These are phyloP conservation scores for Aplysia californica DNA, from an alignment of 1,140 invertebrate genomes.

Conservation along the genomic window DNA sequence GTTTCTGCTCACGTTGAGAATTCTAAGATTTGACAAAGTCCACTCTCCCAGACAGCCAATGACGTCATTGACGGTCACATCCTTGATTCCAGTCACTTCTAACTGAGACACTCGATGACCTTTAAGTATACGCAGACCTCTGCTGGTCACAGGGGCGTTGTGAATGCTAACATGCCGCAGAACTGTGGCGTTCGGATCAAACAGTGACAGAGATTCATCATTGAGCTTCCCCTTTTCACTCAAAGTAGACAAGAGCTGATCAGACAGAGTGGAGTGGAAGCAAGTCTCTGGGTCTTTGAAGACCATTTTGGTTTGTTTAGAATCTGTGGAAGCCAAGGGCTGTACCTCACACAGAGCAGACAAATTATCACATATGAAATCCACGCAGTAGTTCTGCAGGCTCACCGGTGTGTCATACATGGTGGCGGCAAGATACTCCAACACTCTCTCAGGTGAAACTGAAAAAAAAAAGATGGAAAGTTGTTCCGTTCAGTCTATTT, in stretches of 20 bases:
- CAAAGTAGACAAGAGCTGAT: slow-evolving; percentile 75
- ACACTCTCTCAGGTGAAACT: not conserved
- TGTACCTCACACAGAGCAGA: slow-evolving; percentile 71
- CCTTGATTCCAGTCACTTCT: slow-evolving; percentile 74
- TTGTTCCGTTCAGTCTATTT: no score
- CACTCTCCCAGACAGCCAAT: slow-evolving; percentile 80
- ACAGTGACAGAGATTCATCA: slow-evolving; percentile 76
- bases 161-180: slow-evolving; percentile 70
- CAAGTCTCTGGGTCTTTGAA: slow-evolving; percentile 77
- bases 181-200: slow-evolving; percentile 75
- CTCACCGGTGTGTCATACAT: slow-evolving; percentile 63
- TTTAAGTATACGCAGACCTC: slow-evolving; percentile 76
- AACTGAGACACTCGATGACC: slow-evolving; percentile 75
- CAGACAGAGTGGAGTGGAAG: slow-evolving; percentile 77
- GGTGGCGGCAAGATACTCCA: not conserved
- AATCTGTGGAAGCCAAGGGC: slow-evolving; percentile 46
- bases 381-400: slow-evolving; percentile 77
- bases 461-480: slow-evolving; percentile 7
- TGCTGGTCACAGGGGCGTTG: slow-evolving; percentile 71
- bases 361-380: slow-evolving; percentile 79
- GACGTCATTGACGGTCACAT: slow-evolving; percentile 75
- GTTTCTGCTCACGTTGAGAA: slow-evolving; percentile 77
- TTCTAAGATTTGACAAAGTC: slow-evolving; percentile 77
- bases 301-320: slow-evolving; percentile 67
- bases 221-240: slow-evolving; percentile 75